phyloP scores from a whole-genome alignment of 1,140 invertebrate species.

The Drosophila miranda region DNA sequence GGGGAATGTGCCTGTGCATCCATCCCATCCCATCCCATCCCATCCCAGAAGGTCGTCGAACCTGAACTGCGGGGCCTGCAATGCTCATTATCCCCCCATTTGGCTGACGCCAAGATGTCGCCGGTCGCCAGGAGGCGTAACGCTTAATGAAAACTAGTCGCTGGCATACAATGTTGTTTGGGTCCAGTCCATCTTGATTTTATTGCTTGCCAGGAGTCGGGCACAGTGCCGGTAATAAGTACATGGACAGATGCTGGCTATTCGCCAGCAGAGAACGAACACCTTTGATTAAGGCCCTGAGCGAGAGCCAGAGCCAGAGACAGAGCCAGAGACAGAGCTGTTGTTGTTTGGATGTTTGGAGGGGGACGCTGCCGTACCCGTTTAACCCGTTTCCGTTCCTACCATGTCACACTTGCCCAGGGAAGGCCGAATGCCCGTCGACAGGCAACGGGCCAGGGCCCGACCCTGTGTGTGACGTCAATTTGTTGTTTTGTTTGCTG shows the following conservation, averaged over 20 bases:
- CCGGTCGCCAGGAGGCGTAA: conserved; percentile 46
- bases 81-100: conserved; percentile 67
- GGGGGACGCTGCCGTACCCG: conserved; percentile 37
- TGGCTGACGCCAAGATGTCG: conserved; percentile 73
- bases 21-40: not conserved
- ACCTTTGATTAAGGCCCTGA: conserved; percentile 35
- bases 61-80: conserved; percentile 21
- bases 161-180: not conserved
- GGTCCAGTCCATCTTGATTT: conserved; percentile 16
- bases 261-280: conserved; percentile 2
- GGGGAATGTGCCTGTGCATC: not conserved
- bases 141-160: conserved; percentile 53
- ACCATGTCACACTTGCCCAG: conserved; percentile 66
- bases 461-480: conserved; percentile 61
- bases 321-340: too few species aligned
- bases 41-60: conserved; percentile 35
- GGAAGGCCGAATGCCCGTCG: conserved; percentile 24
- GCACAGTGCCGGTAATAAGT: too few species aligned
- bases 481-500: conserved; percentile 63
- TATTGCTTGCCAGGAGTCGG: conserved; percentile 11
- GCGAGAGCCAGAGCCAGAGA: too few species aligned
- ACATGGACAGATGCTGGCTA: not conserved
- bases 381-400: conserved; percentile 62
- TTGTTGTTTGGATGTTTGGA: conserved; percentile 28
- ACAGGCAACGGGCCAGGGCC: conserved; percentile 13